Base-by-base conservation (phyloP, 2,888 invertebrate species). In the Hemithea aestivaria region DNA sequence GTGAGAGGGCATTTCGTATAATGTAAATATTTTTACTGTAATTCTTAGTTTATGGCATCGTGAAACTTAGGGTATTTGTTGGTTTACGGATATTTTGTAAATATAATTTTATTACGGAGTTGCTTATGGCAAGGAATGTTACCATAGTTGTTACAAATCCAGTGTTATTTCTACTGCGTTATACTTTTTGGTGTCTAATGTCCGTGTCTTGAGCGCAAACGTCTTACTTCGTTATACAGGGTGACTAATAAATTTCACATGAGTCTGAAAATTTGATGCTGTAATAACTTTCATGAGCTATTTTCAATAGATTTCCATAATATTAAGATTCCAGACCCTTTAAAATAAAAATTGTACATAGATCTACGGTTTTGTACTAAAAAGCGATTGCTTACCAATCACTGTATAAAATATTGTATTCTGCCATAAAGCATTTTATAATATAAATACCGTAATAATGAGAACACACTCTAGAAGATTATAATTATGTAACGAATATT, bases 61-160 rank as follows among this genome's bases (percentile, higher is more conserved):
- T 67, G 50, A 66, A 64, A 66, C 58, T 66, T 66, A 58, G 55
- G 62, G 52, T 67, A 66, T 36, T 22, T 59, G 56, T 60, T 68
- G 73, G 74, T 66, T 64, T 61, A 64, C 48, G 72, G 70, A 72
- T 71, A 16, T 69, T 69, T 65, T 83, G 83, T 84, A 82, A 76
- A 84, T 83, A 83, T 75, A 71, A 71, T 69, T 74, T 77, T 66
- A 70, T 65, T 66, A 62, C 53, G 58, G 52, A 63, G 58, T 68
- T 65, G 62, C 63, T 65, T 57, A 62, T 46, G 36, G 56, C 54
- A 55, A 59, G 64, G 54, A 58, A 67, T 70, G 80, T 82, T 82
- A 81, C 80, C 79, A 73, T 56, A 42, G 46, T 51, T 56, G 41
- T 53, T 56, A 55, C 44, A 48, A 52, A 58, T 65, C 63, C 63